Evolutionary conservation across 2,888 invertebrate species (phyloP), one percentile per base, ranked within the genome.

Genomic region (Strigamia crassipes): DNA sequence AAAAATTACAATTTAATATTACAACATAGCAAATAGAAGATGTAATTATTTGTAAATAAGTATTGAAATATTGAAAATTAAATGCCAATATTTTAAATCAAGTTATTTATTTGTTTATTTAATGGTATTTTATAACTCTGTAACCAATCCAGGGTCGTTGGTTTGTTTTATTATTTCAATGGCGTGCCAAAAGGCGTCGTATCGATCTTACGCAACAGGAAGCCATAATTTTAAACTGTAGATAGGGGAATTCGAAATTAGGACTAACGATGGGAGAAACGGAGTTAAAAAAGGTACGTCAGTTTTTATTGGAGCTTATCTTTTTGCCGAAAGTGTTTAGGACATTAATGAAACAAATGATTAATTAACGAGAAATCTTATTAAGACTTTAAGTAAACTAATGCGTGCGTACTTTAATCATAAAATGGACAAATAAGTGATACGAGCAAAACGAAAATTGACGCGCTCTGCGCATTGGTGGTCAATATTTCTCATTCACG

Each of bases 41-140:
- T 73, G 73, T 73, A 73, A 73, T 73, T 73, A 73, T 73, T 73
- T 73, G 73, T 73, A 73, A 27, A 73, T 73, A 73, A 73, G n/a
- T 73, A 73, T n/a, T 73, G 31, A 73, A 73, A 73, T 56, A 73
- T 27, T 73, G 31, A 73, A 73, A 73, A 73, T 73, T 27, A 73
- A 73, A 73, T 15, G 31, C 73, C 27, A 73, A 73, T 73, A 73
- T 73, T 73, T 73, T 73, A 73, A 73, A 73, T 31, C 23, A 15
- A 56, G 8, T 38, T 38, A 9, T 38, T 38, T 9, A 38, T 9
- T 38, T 38, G 6, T 38, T 38, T 38, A 38, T 38, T 38, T 38
- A 38, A 5, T 38, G n/a, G n/a, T 38, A 38, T 38, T 38, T 38
- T 2, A 27, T 27, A 38, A 38, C 6, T 0, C 10, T 38, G 38